Percentiles rank a stretch among this genome's conserved stretches.
phyloP scores from a whole-genome alignment of 1,140 invertebrate genomes.

The Pseudachorutes palmiensis region DNA sequence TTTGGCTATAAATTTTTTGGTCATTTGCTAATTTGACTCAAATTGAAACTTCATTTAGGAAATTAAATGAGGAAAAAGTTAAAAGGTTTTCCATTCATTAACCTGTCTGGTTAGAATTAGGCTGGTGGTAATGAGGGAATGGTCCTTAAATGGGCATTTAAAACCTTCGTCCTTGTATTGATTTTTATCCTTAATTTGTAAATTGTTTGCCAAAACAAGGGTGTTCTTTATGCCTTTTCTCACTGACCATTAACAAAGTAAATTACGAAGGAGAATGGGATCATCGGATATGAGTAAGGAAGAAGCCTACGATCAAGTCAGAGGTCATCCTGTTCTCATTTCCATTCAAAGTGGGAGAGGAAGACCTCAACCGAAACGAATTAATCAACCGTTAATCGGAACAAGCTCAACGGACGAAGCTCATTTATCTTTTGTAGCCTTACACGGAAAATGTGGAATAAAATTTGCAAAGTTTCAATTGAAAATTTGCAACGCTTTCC shows the following conservation, averaged over 20 bases:
- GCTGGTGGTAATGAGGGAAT: neutral
- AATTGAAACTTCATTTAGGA: neutral
- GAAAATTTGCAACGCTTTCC: neutral
- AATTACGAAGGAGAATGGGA: neutral
- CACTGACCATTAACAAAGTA: too few relatives aligned
- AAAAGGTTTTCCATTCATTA: neutral
- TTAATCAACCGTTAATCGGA: conserved; percentile 9
- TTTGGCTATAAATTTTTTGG: neutral
- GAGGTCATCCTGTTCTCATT: conserved; percentile 3
- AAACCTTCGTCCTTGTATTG: neutral
- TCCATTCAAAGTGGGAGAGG: neutral
- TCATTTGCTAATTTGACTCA: neutral
- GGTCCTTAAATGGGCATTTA: neutral
- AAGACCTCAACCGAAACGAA: conserved; percentile 7
- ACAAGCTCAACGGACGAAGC: neutral
- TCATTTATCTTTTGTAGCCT: neutral
- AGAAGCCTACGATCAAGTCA: too few relatives aligned
- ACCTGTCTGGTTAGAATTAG: neutral
- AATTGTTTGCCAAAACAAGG: too few relatives aligned
- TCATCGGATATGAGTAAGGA: neutral
- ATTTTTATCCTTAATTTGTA: too few relatives aligned
- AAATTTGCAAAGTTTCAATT: neutral
- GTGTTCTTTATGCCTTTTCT: too few relatives aligned
- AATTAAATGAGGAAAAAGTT: neutral
- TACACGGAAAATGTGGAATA: neutral